Evolutionary conservation across 2,888 invertebrate genomes (phyloP).

Genomic region (Falcaria lacertinaria): DNA sequence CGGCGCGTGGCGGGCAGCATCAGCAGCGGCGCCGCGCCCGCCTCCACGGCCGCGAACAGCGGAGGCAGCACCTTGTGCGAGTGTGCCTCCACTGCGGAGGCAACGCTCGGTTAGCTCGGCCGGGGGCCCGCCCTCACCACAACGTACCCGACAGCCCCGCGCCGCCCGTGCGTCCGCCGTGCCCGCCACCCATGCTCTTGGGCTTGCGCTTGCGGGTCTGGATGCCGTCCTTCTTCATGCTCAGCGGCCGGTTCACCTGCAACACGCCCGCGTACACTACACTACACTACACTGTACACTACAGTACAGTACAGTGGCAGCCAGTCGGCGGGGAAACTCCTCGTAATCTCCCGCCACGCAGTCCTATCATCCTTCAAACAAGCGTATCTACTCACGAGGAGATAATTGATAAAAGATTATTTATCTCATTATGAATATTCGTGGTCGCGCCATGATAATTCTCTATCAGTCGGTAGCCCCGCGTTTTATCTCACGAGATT

Average conservation of each 20-base stretch:
- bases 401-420: constrained; percentile 80
- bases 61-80: constrained; percentile 71
- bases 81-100: constrained; percentile 64
- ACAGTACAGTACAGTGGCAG: too few species aligned
- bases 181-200: constrained; percentile 79
- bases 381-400: constrained; percentile 70
- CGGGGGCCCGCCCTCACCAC: constrained; percentile 9
- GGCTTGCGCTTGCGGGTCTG: constrained; percentile 98
- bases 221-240: constrained; percentile 99
- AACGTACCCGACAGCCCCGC: constrained; percentile 57
- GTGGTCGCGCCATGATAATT: constrained; percentile 72
- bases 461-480: constrained; percentile 79
- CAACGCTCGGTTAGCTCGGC: constrained; percentile 31
- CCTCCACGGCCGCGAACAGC: constrained; percentile 70
- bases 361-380: constrained; percentile 76
- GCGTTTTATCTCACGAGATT: constrained; percentile 76
- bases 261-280: constrained; percentile 21
- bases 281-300: too few species aligned
- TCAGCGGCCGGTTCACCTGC: constrained; percentile 95
- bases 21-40: constrained; percentile 44
- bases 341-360: constrained; percentile 61
- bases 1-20: constrained; percentile 43
- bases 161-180: constrained; percentile 43
- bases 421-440: constrained; percentile 80
- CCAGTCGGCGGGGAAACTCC: constrained; percentile 54